These are phyloP conservation scores for Dinocampus coccinellae DNA, from an alignment of 2,888 invertebrate genomes.

Conservation along the genomic window DNA sequence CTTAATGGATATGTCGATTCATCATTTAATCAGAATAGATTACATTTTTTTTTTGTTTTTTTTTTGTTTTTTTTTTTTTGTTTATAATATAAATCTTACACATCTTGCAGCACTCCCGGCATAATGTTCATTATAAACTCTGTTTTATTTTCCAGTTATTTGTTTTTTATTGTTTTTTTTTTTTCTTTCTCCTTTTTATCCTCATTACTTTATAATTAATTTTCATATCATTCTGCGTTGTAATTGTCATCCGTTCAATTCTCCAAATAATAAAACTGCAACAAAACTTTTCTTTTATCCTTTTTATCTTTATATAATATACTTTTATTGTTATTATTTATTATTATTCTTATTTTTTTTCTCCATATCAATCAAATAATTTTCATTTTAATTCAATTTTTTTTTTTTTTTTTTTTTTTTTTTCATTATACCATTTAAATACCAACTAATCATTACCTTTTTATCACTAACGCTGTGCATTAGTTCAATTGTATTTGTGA, in stretches of 20 bases:
- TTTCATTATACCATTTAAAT: too few species aligned
- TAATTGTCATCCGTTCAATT: neutral
- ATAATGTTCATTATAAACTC: constrained; percentile 15
- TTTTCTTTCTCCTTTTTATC: neutral
- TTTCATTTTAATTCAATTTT: too few species aligned
- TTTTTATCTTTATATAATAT: neutral
- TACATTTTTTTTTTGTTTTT: constrained; percentile 20
- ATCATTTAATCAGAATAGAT: constrained; percentile 42
- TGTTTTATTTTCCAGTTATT: neutral
- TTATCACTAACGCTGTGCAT: too few species aligned
- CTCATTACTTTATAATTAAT: neutral
- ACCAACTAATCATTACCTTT: too few species aligned
- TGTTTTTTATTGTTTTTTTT: neutral
- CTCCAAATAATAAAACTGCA: neutral
- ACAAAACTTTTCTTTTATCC: neutral
- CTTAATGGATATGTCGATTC: constrained; percentile 62
- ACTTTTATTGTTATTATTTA: too few species aligned
- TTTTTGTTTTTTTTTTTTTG: constrained; percentile 16
- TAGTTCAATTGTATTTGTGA: too few species aligned
- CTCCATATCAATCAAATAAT: too few species aligned
- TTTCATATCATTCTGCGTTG: neutral
- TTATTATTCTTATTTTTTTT: too few species aligned
- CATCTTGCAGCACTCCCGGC: constrained; percentile 6
- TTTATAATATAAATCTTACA: constrained; percentile 13
- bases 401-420: too few species aligned